Base-by-base conservation (phyloP, 1,140 invertebrate genomes). In the Samia ricini region DNA sequence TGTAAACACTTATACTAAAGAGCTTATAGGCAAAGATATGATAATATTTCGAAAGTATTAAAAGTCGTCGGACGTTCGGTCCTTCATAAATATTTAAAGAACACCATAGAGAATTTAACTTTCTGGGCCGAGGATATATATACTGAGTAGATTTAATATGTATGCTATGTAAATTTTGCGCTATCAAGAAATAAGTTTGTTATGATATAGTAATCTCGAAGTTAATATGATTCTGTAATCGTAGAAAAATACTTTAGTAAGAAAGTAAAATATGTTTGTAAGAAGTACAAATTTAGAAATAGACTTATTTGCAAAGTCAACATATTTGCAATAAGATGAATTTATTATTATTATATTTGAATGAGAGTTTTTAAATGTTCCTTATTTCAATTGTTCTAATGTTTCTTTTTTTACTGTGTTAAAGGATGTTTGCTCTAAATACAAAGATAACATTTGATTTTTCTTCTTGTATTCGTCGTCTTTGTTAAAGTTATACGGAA, bases 1-100 rank as follows among this genome's bases (percentile, higher is more conserved):
- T 1, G 33, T 63, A 62, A 68, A 70, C 61, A 65, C 70, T 72
- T 73, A 64, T 72, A 65, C 56, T 50, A 67, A 64, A 64, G 60
- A 67, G 67, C 68, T 75, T 59, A 50, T 49, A 18, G 15, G 73
- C 65, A 68, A 75, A 66, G 71, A 73, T 74, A 70, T 73, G 63
- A 72, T 71, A 81, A 77, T 74, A 68, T 73, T 74, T 68, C 49
- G 63, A 69, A 79, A 78, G 73, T 77, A 81, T 81, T 79, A 77
- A 82, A 77, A 81, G 75, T 73, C 68, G 56, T 63, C 69, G 69
- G 74, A 72, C 71, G 71, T 71, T 69, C 61, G 61, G 36, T 65
- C 63, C 71, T 79, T 82, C 79, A 85, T 85, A 83, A 83, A 83
- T 85, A 83, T 86, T 82, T 77, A 83, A 82, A 81, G 72, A 79